Evolutionary conservation across 2,113 vertebrate genomes (phyloP), one percentile per base, ranked within the genome.

Genomic region (Martes martes): DNA sequence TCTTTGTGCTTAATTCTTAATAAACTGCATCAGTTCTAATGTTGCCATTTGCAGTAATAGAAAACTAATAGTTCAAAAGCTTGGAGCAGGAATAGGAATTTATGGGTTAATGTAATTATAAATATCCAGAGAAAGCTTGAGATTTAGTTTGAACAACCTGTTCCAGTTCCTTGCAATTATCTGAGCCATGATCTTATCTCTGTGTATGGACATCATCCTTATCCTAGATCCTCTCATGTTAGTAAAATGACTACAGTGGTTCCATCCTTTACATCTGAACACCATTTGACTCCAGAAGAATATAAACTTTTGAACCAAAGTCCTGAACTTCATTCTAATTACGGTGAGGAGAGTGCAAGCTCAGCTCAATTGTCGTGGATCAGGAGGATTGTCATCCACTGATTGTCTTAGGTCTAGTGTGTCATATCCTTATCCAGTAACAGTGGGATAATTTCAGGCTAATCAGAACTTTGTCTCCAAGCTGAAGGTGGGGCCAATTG

Each of bases 281-380:
- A 63, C 18, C 6, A 33, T 11, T 26, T 18, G 26, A 94, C 88
- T 71, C 26, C 18, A 96, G 85, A 90, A 83, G 61, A 93, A 59
- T 65, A 57, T 21, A 86, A 91, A 55, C 11, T 65, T 74, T 28
- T 76, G 11, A 94, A 59, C 0, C 14, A 59, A 81, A 81, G 33
- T 55, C 1, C 6, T 42, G 24, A 61, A 21, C 14, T 89, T 74
- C 50, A 39, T 18, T 82, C 1, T 76, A 26, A 61, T 10, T 95
- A 42, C 19, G 1, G 8, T 86, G 23, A 18, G 1, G 11, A 0
- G 55, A 18, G 4, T 57, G 47, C 15, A 23, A 7, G 26, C 14
- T 78, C 14, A 0, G 14, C 28, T 45, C 59, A 23, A 31, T 11
- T 47, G 14, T n/a, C 33, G 0, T 61, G 57, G 9, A 4, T 47